phyloP scores from a whole-genome alignment of 92 coral and sea anemone genomes.

The Phymanthus crucifer region DNA sequence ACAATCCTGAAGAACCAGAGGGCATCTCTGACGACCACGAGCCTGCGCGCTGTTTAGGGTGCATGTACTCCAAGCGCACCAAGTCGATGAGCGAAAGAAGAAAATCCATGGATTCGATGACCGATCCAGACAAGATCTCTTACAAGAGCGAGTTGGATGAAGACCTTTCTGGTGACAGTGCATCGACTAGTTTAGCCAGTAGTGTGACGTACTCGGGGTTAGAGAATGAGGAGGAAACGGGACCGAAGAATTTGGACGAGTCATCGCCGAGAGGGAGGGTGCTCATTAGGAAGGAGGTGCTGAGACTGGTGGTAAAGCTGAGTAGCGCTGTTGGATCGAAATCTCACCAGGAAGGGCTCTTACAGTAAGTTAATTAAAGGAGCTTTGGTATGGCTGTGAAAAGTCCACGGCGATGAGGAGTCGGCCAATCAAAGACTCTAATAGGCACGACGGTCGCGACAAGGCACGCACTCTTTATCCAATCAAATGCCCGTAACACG shows the following conservation, averaged over 20 bases:
- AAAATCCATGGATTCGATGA: slow-evolving; percentile 51
- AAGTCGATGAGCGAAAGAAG: slow-evolving; percentile 70
- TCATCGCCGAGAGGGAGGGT: slow-evolving; percentile 68
- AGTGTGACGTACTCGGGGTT: neutral
- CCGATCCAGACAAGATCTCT: slow-evolving; percentile 43
- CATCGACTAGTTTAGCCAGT: slow-evolving; percentile 4
- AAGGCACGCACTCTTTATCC: too few relatives aligned
- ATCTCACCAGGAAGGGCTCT: slow-evolving; percentile 84
- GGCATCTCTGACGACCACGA: slow-evolving; percentile 72
- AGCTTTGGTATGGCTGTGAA: too few relatives aligned
- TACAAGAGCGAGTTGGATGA: slow-evolving; percentile 25
- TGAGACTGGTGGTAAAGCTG: slow-evolving; percentile 76
- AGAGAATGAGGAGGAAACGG: slow-evolving; percentile 14
- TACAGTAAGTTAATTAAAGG: slow-evolving; percentile 70
- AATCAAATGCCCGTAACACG: too few relatives aligned
- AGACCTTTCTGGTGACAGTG: slow-evolving; percentile 25
- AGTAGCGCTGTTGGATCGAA: slow-evolving; percentile 94
- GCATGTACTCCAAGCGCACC: slow-evolving; percentile 70
- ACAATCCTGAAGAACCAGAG: slow-evolving; percentile 11
- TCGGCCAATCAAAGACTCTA: too few relatives aligned
- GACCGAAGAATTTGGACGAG: slow-evolving; percentile 56
- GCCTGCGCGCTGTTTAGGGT: slow-evolving; percentile 77
- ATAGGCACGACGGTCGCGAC: too few relatives aligned
- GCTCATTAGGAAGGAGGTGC: slow-evolving; percentile 72
- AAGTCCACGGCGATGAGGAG: too few relatives aligned